These are phyloP conservation scores for Pseudoatta argentina DNA, from an alignment of 1,140 invertebrate species.

Conservation along the genomic window DNA sequence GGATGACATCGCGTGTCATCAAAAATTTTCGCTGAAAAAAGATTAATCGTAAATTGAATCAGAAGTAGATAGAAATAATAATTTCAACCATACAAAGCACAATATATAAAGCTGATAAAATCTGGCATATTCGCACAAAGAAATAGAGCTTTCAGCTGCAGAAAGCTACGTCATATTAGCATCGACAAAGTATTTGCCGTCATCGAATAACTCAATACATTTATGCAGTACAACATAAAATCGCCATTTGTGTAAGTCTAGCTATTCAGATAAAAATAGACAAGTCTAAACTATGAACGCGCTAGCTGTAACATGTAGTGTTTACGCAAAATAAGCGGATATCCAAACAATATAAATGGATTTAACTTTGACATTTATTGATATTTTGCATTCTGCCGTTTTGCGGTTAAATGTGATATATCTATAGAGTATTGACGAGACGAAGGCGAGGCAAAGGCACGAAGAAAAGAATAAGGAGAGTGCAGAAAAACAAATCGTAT, in stretches of 20 bases:
- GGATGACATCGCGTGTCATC: neutral
- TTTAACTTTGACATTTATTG: constrained; percentile 40
- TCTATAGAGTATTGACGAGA: too few relatives aligned
- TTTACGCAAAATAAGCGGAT: constrained; percentile 19
- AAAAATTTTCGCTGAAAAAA: neutral
- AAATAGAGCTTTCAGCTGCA: neutral
- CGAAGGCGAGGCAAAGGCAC: too few relatives aligned
- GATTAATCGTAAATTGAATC: neutral
- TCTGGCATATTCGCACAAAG: constrained; percentile 5
- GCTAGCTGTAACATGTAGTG: neutral
- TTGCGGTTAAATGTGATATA: constrained; percentile 1
- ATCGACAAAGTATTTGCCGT: neutral
- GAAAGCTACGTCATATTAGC: neutral
- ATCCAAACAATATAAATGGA: neutral
- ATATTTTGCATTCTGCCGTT: neutral
- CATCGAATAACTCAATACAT: constrained; percentile 1
- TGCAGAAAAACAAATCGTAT: too few relatives aligned
- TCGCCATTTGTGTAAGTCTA: neutral
- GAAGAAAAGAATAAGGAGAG: too few relatives aligned
- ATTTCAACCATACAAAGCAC: neutral
- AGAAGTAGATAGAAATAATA: neutral
- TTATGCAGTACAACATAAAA: neutral
- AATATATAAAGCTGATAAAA: constrained; percentile 23
- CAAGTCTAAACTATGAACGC: neutral
- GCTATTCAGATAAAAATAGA: neutral